Evolutionary conservation across 1,140 invertebrate genomes (phyloP).

Genomic region (Drosophila orosa): DNA sequence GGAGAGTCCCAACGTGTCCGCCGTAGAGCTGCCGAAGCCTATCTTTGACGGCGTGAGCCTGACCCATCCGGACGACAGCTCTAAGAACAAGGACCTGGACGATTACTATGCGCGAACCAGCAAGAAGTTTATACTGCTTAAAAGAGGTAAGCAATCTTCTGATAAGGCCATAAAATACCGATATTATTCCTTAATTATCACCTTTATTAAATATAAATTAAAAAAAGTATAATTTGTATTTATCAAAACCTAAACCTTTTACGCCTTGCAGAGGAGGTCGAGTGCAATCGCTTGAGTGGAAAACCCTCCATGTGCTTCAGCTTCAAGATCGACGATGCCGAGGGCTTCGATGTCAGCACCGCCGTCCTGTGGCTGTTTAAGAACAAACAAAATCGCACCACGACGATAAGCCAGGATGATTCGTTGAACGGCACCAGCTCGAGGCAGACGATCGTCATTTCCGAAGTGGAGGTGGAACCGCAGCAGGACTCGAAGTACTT

Average conservation of each 20-base stretch:
- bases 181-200: background rate
- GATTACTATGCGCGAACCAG: slow-evolving; percentile 92
- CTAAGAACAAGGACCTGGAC: slow-evolving; percentile 85
- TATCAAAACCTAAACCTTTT: background rate
- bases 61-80: slow-evolving; percentile 86
- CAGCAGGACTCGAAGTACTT: slow-evolving; percentile 89
- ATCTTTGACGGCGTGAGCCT: slow-evolving; percentile 88
- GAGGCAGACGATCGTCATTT: slow-evolving; percentile 90
- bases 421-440: slow-evolving; percentile 47
- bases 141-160: slow-evolving; percentile 86
- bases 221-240: background rate
- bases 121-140: slow-evolving; percentile 91
- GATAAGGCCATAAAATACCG: background rate
- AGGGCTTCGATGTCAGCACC: slow-evolving; percentile 88
- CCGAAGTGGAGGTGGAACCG: slow-evolving; percentile 91
- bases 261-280: slow-evolving; percentile 57
- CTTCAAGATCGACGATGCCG: slow-evolving; percentile 88
- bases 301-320: slow-evolving; percentile 88
- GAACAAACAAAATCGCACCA: slow-evolving; percentile 85
- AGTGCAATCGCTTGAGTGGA: slow-evolving; percentile 83
- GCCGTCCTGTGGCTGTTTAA: slow-evolving; percentile 92
- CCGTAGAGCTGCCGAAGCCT: slow-evolving; percentile 88
- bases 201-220: background rate
- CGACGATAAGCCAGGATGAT: slow-evolving; percentile 79
- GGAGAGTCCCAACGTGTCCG: slow-evolving; percentile 88